Conservation (phyloP, 2,113 vertebrate species). For the Eudorcas thomsonii region DNA sequence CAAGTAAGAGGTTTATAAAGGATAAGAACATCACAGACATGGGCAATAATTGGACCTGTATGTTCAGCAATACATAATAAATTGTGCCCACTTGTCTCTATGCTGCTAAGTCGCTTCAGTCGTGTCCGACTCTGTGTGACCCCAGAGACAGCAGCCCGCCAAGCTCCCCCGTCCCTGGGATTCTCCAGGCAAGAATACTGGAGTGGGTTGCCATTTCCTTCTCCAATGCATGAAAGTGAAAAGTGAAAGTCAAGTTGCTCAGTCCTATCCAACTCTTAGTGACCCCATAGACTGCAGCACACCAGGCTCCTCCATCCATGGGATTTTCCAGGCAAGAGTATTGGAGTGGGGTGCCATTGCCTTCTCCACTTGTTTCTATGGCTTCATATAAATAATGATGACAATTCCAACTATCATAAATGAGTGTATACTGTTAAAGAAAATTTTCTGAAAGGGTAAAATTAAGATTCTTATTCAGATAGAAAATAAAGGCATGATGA, state of each 20-base stretch:
- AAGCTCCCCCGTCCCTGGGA: too few relatives aligned
- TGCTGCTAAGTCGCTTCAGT: background rate
- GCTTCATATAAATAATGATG: background rate
- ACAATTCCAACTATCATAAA: background rate
- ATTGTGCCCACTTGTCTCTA: background rate
- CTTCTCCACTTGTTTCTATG: background rate
- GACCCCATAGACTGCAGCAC: too few relatives aligned
- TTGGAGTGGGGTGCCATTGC: too few relatives aligned
- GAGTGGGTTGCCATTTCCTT: too few relatives aligned
- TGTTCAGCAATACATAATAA: rapidly evolving
- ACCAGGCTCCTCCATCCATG: too few relatives aligned
- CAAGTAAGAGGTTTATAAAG: background rate
- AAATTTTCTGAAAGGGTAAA: background rate
- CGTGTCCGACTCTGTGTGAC: too few relatives aligned
- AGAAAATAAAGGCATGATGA: background rate
- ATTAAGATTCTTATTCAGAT: background rate
- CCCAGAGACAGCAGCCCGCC: too few relatives aligned
- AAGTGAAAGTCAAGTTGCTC: too few relatives aligned
- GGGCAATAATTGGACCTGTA: background rate
- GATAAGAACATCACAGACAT: background rate
- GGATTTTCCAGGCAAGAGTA: too few relatives aligned
- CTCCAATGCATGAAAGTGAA: too few relatives aligned
- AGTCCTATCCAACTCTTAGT: too few relatives aligned
- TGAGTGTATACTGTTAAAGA: background rate
- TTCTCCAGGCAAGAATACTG: too few relatives aligned